phyloP scores from a whole-genome alignment of 2,888 invertebrate genomes.

The Epistrophella euchroma region DNA sequence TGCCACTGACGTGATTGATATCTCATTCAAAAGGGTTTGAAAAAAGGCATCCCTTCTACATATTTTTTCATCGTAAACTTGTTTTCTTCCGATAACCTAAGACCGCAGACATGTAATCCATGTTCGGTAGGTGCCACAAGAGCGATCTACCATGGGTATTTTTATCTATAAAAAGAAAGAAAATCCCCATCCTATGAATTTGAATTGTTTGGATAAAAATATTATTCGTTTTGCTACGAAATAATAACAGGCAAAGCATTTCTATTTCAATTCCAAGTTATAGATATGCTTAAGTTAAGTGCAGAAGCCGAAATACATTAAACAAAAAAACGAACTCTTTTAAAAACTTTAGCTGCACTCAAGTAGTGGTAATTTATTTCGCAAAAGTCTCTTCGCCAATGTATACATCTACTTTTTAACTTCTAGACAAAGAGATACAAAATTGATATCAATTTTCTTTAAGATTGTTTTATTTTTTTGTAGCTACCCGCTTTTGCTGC shows the following conservation, averaged over 20 bases:
- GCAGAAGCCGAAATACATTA: neutral
- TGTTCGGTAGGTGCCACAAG: no score
- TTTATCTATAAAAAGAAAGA: no score
- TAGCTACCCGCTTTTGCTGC: neutral
- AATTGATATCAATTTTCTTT: conserved; percentile 65
- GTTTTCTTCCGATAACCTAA: no score
- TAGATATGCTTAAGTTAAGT: neutral
- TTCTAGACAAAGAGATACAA: conserved; percentile 59
- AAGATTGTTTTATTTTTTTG: conserved; percentile 8
- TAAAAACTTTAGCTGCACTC: conserved; percentile 46
- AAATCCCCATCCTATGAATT: no score
- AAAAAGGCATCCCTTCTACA: no score
- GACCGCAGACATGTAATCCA: no score
- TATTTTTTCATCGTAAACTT: no score
- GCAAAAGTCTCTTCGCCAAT: conserved; percentile 30
- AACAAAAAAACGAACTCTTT: conserved; percentile 17
- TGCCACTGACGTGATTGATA: no score
- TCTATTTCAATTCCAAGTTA: neutral
- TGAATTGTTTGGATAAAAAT: neutral
- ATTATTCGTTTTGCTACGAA: neutral
- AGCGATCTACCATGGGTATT: no score
- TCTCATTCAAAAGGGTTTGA: no score
- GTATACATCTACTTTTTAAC: conserved; percentile 10
- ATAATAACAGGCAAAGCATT: neutral
- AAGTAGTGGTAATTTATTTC: conserved; percentile 71